Conservation (phyloP, 2,113 vertebrate species). For the Pampusana beccarii region DNA sequence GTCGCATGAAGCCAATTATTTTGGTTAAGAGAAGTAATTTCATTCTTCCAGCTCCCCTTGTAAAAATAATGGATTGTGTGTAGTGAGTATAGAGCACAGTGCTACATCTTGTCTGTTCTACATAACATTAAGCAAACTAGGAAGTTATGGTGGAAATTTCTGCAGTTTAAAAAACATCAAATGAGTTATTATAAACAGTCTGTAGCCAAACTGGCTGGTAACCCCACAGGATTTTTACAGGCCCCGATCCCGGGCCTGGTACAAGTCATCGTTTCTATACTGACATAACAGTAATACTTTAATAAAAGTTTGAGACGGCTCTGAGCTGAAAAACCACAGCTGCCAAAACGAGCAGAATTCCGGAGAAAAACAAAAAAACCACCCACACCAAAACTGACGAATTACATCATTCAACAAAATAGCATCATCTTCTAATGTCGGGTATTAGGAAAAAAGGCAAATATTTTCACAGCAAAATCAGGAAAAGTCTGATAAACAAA, state of each 20-base stretch:
- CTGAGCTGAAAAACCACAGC: background rate
- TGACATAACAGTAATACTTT: background rate
- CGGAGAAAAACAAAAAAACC: background rate
- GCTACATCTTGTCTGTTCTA: background rate
- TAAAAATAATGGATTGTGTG: background rate
- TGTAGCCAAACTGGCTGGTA: background rate
- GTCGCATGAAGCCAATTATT: background rate
- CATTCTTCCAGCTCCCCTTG: no score
- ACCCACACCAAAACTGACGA: background rate
- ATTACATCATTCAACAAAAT: background rate
- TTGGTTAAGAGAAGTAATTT: background rate
- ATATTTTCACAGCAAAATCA: background rate
- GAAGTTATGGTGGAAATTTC: background rate
- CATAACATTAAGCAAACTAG: background rate
- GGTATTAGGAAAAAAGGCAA: background rate
- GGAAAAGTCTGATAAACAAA: background rate
- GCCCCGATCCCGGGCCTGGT: background rate
- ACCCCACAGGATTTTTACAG: background rate
- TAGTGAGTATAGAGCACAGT: background rate
- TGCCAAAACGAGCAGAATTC: background rate
- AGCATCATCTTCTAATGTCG: background rate
- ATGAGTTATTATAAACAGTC: background rate
- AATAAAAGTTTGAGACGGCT: background rate
- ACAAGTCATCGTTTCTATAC: background rate
- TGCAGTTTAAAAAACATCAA: background rate